These are phyloP conservation scores for Melolontha melolontha DNA, from an alignment of 2,888 invertebrate genomes.

Conservation along the genomic window DNA sequence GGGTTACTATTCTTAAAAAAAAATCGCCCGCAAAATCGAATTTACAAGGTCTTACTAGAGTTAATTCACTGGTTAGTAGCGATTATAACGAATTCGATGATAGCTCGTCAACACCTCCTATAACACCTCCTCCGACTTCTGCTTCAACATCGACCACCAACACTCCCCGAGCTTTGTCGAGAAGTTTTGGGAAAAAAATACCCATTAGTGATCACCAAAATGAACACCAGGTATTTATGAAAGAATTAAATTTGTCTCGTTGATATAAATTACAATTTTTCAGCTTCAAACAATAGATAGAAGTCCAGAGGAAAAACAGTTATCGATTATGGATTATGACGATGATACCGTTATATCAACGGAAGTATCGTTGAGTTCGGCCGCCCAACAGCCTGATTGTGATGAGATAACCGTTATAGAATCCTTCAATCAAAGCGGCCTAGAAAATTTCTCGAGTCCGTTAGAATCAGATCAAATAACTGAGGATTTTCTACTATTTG, in stretches of 20 bases:
- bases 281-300: constrained; percentile 49
- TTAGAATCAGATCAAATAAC: constrained; percentile 70
- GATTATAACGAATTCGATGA: constrained; percentile 73
- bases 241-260: too few species aligned
- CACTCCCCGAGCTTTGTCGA: constrained; percentile 38
- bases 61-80: constrained; percentile 67
- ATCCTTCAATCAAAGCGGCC: constrained; percentile 68
- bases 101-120: constrained; percentile 70
- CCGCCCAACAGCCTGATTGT: constrained; percentile 70
- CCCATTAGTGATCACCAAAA: constrained; percentile 38
- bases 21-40: constrained; percentile 64
- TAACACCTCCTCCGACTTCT: constrained; percentile 65
- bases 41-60: constrained; percentile 57
- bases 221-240: constrained; percentile 40
- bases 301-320: constrained; percentile 52
- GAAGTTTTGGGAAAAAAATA: constrained; percentile 54
- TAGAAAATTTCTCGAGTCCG: constrained; percentile 73
- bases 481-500: constrained; percentile 75
- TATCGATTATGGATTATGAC: constrained; percentile 67
- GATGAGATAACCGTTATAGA: constrained; percentile 72
- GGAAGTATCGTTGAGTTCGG: constrained; percentile 71
- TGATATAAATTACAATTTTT: not conserved
- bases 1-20: constrained; percentile 73
- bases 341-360: constrained; percentile 71
- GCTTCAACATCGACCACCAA: constrained; percentile 52